phyloP scores from a whole-genome alignment of 2,888 invertebrate species.

The Eupithecia exiguata region DNA sequence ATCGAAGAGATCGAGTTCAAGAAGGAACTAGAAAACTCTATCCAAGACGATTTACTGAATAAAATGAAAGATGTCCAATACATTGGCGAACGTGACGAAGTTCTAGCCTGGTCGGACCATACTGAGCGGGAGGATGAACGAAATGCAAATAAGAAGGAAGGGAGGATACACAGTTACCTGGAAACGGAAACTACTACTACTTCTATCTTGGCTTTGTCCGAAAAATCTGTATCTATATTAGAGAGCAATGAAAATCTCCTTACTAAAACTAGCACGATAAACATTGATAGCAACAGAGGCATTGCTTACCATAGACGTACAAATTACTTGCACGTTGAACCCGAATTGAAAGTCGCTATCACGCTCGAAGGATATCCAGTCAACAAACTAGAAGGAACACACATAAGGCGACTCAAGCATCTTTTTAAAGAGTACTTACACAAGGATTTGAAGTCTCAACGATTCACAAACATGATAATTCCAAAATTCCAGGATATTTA shows the following conservation, averaged over 20 bases:
- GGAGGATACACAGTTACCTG: constrained; percentile 3
- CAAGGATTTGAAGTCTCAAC: constrained; percentile 72
- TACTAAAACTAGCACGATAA: constrained; percentile 63
- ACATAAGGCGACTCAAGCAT: constrained; percentile 71
- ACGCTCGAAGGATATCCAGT: constrained; percentile 74
- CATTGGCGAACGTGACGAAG: constrained; percentile 62
- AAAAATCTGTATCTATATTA: constrained; percentile 63
- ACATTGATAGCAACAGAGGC: constrained; percentile 74
- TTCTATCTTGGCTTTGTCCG: constrained; percentile 59
- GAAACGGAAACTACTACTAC: constrained; percentile 45
- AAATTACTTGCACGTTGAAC: constrained; percentile 74
- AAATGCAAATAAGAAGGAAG: constrained; percentile 26
- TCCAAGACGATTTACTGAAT: constrained; percentile 57
- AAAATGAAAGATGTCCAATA: constrained; percentile 66
- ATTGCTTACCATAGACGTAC: constrained; percentile 76
- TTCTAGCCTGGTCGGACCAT: constrained; percentile 65
- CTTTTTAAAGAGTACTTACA: constrained; percentile 74
- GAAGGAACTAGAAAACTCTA: constrained; percentile 51
- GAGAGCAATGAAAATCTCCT: constrained; percentile 67
- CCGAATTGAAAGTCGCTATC: constrained; percentile 73
- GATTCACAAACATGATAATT: constrained; percentile 69
- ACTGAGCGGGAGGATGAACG: constrained; percentile 45
- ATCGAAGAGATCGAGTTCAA: constrained; percentile 43
- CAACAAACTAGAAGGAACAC: constrained; percentile 73
- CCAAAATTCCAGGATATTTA: constrained; percentile 77